A percentile compares a stretch with the other conserved stretches of the same genome.
These are phyloP conservation scores for Pseudococcus jackbeardsleyi DNA, from an alignment of 2,888 invertebrate species.

Conservation along the genomic window DNA sequence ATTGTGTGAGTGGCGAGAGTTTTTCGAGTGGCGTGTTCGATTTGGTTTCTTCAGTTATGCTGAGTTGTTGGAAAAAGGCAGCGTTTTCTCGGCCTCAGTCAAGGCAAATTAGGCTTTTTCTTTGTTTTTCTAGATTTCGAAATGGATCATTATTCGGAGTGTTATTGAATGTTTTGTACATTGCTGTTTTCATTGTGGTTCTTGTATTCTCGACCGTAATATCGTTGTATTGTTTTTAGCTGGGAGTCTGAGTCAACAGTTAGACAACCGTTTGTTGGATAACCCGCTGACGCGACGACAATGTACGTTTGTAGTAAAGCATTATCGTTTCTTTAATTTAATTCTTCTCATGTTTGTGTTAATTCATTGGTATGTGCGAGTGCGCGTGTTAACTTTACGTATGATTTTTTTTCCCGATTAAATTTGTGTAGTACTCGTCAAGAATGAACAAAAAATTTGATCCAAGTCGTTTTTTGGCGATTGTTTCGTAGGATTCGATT, in stretches of 20 bases:
- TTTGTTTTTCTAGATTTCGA: too few species aligned
- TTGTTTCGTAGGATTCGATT: not conserved
- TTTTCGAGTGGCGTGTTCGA: not conserved
- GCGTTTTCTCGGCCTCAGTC: not conserved
- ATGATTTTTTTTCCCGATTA: not conserved
- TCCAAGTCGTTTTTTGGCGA: not conserved
- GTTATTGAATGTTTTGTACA: not conserved
- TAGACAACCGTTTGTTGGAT: constrained; percentile 59
- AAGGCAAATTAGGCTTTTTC: not conserved
- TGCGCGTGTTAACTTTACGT: not conserved
- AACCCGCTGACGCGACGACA: constrained; percentile 57
- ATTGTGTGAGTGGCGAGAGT: not conserved
- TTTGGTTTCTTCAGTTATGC: not conserved
- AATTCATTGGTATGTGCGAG: not conserved
- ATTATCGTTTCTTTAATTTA: not conserved
- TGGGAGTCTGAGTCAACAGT: constrained; percentile 54
- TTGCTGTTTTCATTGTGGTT: not conserved
- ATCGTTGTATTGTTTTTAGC: constrained; percentile 40
- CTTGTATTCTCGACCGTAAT: not conserved
- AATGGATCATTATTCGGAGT: not conserved
- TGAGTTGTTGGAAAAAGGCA: not conserved
- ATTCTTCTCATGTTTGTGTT: not conserved
- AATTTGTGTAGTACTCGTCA: not conserved
- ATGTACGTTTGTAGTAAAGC: constrained; percentile 51
- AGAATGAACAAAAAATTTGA: constrained; percentile 31